These are phyloP conservation scores for Drosophila rufa DNA, from an alignment of 1,140 invertebrate genomes.

Conservation along the genomic window DNA sequence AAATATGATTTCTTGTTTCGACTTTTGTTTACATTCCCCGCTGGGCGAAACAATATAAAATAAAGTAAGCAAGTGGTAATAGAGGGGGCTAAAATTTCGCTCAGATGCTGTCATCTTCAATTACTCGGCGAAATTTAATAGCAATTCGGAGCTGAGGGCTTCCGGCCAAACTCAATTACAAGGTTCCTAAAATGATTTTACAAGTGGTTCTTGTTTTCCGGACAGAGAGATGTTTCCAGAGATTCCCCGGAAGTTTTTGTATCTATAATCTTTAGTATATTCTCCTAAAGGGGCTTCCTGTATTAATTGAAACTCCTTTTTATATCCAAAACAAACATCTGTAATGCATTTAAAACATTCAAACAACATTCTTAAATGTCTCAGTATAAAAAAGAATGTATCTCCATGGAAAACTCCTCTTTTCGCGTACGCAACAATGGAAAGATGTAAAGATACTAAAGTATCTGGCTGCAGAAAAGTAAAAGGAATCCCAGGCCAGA, in stretches of 20 bases:
- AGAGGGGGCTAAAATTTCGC: conserved; percentile 7
- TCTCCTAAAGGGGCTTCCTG: neutral
- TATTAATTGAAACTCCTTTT: too few species aligned
- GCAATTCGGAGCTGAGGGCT: conserved; percentile 9
- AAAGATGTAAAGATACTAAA: conserved; percentile 48
- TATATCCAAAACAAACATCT: neutral
- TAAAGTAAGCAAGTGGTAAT: neutral
- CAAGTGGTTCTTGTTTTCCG: conserved; percentile 1
- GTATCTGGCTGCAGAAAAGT: conserved; percentile 55
- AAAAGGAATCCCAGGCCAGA: conserved; percentile 54
- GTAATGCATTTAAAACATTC: neutral
- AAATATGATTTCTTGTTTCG: conserved; percentile 63
- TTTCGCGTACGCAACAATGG: conserved; percentile 33
- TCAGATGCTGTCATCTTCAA: conserved; percentile 44
- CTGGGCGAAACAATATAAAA: neutral
- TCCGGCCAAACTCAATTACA: conserved; percentile 54
- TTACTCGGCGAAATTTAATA: conserved; percentile 36
- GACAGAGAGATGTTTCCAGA: neutral
- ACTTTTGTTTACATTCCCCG: conserved; percentile 47
- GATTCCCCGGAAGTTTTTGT: neutral
- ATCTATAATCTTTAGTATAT: neutral
- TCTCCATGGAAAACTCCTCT: conserved; percentile 14
- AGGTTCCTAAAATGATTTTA: conserved; percentile 33
- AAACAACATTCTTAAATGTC: neutral
- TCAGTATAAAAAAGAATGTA: neutral